Percentiles rank a stretch among this genome's conserved stretches.
Evolutionary conservation across 2,797 vertebrate genomes (phyloP).

Genomic region (Parauchenoglanis ngamensis): DNA sequence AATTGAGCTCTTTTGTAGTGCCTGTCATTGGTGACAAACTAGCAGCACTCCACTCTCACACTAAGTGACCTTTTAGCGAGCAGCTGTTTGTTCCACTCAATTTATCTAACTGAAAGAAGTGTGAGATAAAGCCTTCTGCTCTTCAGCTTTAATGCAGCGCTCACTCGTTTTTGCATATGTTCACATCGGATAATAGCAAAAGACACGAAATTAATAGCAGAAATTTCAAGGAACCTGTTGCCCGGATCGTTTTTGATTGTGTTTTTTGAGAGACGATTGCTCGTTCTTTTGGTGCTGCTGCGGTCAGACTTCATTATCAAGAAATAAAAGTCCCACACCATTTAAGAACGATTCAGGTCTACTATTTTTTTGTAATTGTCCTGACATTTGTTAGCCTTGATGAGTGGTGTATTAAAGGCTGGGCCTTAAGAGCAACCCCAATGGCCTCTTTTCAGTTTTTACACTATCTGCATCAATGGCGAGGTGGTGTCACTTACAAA

Average conservation of each 20-base stretch:
- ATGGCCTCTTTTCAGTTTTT: background rate
- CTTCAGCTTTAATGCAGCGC: slow-evolving; percentile 13
- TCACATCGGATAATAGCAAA: slow-evolving; percentile 23
- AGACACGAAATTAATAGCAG: background rate
- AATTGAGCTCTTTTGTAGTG: slow-evolving; percentile 41
- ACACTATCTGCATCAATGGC: background rate
- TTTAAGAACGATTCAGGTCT: background rate
- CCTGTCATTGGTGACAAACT: slow-evolving; percentile 41
- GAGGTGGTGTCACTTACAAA: background rate
- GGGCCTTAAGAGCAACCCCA: background rate
- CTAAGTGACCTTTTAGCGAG: slow-evolving; percentile 43
- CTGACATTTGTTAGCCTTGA: background rate
- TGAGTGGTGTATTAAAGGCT: background rate
- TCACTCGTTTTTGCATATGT: slow-evolving; percentile 28
- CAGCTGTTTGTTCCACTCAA: slow-evolving; percentile 38
- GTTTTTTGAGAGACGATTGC: background rate
- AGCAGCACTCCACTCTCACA: slow-evolving; percentile 32
- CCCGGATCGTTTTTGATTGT: background rate
- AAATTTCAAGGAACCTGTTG: background rate
- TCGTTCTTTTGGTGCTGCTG: background rate
- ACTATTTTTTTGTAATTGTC: background rate
- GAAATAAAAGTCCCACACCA: background rate
- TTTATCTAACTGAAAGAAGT: slow-evolving; percentile 31
- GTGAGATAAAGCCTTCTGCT: slow-evolving; percentile 28
- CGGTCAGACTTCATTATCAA: background rate